These are phyloP conservation scores for Actinostola sp. DNA, from an alignment of 92 coral and sea anemone species.

Conservation along the genomic window DNA sequence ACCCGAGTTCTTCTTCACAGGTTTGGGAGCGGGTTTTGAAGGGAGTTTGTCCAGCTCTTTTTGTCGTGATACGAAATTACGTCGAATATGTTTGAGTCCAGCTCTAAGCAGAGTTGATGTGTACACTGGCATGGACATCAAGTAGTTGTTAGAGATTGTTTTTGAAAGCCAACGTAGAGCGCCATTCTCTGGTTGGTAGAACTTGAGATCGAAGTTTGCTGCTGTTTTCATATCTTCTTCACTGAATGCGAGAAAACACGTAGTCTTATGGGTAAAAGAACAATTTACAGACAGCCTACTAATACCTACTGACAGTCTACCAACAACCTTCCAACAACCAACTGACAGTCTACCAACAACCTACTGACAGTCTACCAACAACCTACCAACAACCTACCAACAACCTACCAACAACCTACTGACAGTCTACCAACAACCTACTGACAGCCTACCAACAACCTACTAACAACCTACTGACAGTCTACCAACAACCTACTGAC, in stretches of 20 bases:
- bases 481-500: too few relatives aligned
- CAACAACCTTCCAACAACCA: too few relatives aligned
- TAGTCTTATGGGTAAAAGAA: too few relatives aligned
- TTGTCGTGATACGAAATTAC: constrained; percentile 73
- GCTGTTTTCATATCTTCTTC: constrained; percentile 92
- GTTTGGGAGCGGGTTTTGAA: constrained; percentile 23
- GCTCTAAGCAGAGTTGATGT: constrained; percentile 76
- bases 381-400: too few relatives aligned
- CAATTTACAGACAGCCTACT: too few relatives aligned
- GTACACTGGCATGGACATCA: constrained; percentile 87
- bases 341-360: too few relatives aligned
- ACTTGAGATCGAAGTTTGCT: constrained; percentile 71
- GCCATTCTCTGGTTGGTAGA: constrained; percentile 63
- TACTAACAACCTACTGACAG: too few relatives aligned
- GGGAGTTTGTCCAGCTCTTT: constrained; percentile 74
- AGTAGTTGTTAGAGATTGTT: constrained; percentile 68
- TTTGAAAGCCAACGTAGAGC: constrained; percentile 66
- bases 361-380: too few relatives aligned
- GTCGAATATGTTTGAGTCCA: constrained; percentile 81
- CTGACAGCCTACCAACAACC: too few relatives aligned
- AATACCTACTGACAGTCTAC: too few relatives aligned
- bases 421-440: too few relatives aligned
- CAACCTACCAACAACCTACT: too few relatives aligned
- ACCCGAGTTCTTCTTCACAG: constrained; percentile 28
- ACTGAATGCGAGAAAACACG: constrained; percentile 35